phyloP scores from a whole-genome alignment of 2,113 vertebrate species.

The Orcinus orca region DNA sequence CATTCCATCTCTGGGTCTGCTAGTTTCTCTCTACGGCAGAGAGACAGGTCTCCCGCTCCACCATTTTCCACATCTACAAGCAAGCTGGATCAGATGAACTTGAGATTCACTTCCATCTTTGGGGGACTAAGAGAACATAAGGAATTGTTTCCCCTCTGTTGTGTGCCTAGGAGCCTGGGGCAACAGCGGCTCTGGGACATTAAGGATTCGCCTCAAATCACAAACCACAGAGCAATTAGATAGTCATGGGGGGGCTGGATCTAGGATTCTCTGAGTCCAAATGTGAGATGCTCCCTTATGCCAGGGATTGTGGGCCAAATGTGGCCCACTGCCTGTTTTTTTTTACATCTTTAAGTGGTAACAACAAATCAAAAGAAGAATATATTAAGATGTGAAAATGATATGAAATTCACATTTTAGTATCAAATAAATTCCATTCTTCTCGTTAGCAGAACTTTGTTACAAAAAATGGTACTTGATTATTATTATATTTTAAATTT shows the following conservation, averaged over 20 bases:
- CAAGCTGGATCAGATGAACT: not conserved
- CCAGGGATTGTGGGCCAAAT: not conserved
- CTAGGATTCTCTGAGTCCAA: not conserved
- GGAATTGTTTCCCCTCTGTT: not conserved
- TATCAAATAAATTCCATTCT: not conserved
- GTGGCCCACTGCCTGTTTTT: not conserved
- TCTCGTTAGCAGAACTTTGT: not conserved
- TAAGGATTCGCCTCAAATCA: not conserved
- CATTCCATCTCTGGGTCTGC: not conserved
- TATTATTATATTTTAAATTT: not conserved
- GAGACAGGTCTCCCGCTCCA: not conserved
- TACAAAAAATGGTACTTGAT: not conserved
- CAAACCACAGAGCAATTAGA: not conserved
- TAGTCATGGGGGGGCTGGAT: fast-evolving
- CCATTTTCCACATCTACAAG: not conserved
- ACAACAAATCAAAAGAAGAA: not conserved
- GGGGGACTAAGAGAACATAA: not conserved
- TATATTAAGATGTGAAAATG: not conserved
- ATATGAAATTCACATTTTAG: not conserved
- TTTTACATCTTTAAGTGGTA: not conserved
- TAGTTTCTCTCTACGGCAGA: not conserved
- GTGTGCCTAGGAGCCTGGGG: not conserved
- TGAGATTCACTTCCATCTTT: not conserved
- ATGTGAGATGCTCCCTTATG: not conserved
- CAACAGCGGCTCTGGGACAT: not conserved